Percentiles rank a stretch among this genome's conserved stretches.
Evolutionary conservation across 2,113 vertebrate genomes (phyloP).

Genomic region (Gymnorhina tibicen): DNA sequence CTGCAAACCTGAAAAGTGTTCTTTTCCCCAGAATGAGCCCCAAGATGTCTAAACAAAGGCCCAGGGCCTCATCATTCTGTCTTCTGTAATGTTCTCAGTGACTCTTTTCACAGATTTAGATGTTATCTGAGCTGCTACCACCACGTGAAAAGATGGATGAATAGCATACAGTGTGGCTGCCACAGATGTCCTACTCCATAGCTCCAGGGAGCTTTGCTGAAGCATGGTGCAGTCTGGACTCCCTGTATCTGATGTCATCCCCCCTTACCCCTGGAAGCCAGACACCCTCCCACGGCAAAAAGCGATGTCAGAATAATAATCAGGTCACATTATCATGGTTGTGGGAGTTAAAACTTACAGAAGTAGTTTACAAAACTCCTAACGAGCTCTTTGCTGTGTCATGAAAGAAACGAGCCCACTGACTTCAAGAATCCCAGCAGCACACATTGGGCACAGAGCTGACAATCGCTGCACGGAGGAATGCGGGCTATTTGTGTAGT

Average conservation of each 20-base stretch:
- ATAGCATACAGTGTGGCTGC: neutral
- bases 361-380: neutral
- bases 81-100: neutral
- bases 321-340: neutral
- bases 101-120: neutral
- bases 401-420: accelerated
- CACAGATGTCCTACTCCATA: neutral
- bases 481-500: neutral
- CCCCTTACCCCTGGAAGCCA: neutral
- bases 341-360: neutral
- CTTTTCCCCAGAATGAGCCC: neutral
- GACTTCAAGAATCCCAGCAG: neutral
- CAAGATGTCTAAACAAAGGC: neutral
- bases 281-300: neutral
- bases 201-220: neutral
- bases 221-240: neutral
- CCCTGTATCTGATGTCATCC: neutral
- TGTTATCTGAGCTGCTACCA: neutral
- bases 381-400: neutral
- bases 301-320: neutral
- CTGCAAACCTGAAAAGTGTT: neutral
- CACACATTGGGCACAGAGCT: accelerated
- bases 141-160: neutral
- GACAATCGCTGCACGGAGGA: accelerated
- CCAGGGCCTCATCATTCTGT: neutral